A percentile compares a stretch with the other conserved stretches of the same genome.
phyloP scores from a whole-genome alignment of 2,888 invertebrate species.

The Agonopterix subpropinquella region DNA sequence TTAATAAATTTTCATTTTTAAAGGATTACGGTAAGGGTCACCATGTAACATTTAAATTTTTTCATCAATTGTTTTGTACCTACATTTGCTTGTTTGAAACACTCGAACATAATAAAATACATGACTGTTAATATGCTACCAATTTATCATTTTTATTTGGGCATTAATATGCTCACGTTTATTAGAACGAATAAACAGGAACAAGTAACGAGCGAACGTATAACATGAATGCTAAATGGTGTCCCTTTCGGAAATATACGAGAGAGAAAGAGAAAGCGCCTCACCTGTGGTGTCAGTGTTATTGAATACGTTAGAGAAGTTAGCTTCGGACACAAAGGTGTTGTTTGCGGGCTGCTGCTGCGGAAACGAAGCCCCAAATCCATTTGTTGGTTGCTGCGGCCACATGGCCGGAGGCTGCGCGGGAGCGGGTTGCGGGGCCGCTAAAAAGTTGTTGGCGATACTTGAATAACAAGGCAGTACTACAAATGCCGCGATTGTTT shows the following conservation, averaged over 20 bases:
- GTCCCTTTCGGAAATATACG: conserved; percentile 25
- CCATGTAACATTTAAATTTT: no score
- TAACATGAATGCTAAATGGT: conserved; percentile 4
- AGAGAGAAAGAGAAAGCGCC: conserved; percentile 35
- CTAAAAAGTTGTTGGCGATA: conserved; percentile 21
- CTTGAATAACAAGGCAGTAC: conserved; percentile 15
- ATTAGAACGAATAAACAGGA: neutral
- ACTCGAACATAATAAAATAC: no score
- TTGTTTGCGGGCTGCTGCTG: conserved; percentile 43
- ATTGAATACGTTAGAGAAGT: conserved; percentile 92
- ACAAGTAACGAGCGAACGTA: neutral
- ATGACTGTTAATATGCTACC: no score
- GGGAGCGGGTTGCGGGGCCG: conserved; percentile 23
- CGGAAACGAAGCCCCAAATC: conserved; percentile 41
- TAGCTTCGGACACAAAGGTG: conserved; percentile 89
- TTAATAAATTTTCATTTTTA: no score
- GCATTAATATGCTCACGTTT: no score
- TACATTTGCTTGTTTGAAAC: no score
- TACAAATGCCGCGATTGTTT: neutral
- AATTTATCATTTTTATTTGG: no score
- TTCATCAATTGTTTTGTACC: no score
- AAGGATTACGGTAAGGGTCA: no score
- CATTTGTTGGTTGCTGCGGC: conserved; percentile 41
- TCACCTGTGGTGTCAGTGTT: conserved; percentile 81
- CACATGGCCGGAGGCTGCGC: conserved; percentile 27